Evolutionary conservation across 1,140 invertebrate genomes (phyloP).

Genomic region (Zaprionus taronus): DNA sequence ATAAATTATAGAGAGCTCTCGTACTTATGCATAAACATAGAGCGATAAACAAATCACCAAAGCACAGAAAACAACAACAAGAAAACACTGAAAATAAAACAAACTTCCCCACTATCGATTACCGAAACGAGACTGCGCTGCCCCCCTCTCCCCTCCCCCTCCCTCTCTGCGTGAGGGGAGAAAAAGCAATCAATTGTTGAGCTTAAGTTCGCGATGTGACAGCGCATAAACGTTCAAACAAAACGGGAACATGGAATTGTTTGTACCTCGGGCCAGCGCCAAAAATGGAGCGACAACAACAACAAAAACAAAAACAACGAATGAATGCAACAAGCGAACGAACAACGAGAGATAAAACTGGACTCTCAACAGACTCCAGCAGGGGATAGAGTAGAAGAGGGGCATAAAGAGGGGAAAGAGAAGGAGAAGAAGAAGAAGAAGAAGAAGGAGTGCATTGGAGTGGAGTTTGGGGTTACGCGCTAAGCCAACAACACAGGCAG

Average conservation of each 20-base stretch:
- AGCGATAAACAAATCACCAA: constrained; percentile 2
- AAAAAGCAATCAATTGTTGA: constrained; percentile 11
- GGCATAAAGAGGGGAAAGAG: not conserved
- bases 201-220: constrained; percentile 20
- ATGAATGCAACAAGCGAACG: constrained; percentile 42
- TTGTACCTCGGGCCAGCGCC: constrained; percentile 37
- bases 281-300: constrained; percentile 54
- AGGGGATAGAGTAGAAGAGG: not conserved
- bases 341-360: constrained; percentile 40
- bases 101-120: constrained; percentile 6
- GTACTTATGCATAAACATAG: constrained; percentile 7
- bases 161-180: not conserved
- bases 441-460: constrained; percentile 26
- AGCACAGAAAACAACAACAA: not conserved
- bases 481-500: constrained; percentile 43
- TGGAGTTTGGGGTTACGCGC: constrained; percentile 49
- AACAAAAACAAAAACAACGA: constrained; percentile 24
- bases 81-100: not conserved
- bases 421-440: not conserved
- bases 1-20: not conserved
- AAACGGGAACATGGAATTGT: constrained; percentile 40
- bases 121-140: not conserved
- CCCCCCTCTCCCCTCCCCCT: no score
- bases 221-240: constrained; percentile 25
- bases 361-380: constrained; percentile 18